Evolutionary conservation across 2,113 vertebrate species (phyloP).

Genomic region (Pedionomus torquatus): DNA sequence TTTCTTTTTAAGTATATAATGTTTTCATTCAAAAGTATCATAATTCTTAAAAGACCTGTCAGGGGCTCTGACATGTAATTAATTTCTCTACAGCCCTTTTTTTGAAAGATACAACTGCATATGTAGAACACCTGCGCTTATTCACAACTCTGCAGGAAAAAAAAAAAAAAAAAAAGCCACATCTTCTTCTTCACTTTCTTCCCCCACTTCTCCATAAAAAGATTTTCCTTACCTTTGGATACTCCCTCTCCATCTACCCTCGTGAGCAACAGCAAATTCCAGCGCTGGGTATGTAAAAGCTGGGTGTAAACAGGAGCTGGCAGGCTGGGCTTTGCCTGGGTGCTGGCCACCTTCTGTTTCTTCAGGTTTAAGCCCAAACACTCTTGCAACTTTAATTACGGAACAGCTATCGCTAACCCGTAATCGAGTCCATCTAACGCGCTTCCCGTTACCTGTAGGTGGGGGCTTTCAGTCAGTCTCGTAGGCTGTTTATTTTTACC

Average conservation of each 20-base stretch:
- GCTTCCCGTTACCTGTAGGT: not conserved
- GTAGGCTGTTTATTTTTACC: not conserved
- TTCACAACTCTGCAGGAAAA: constrained; percentile 47
- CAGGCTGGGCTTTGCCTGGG: not conserved
- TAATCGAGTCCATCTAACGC: not conserved
- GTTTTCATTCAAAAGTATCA: constrained; percentile 72
- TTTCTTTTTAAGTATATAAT: constrained; percentile 69
- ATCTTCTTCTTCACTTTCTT: not conserved
- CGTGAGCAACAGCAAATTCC: not conserved
- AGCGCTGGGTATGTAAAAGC: not conserved
- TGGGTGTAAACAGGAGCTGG: not conserved
- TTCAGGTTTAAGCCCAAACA: not conserved
- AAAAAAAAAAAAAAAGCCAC: constrained; percentile 39
- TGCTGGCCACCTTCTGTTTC: not conserved
- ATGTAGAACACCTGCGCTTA: constrained; percentile 53
- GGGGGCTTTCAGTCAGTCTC: not conserved
- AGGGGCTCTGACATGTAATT: constrained; percentile 69
- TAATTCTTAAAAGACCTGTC: constrained; percentile 71
- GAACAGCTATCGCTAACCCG: not conserved
- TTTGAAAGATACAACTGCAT: constrained; percentile 32
- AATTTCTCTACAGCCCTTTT: constrained; percentile 69
- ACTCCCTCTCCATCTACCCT: not conserved
- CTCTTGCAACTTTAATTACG: not conserved
- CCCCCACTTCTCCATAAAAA: constrained; percentile 38
- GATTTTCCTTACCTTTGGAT: not conserved